phyloP scores from a whole-genome alignment of 1,140 invertebrate genomes.

The Asobara japonica region DNA sequence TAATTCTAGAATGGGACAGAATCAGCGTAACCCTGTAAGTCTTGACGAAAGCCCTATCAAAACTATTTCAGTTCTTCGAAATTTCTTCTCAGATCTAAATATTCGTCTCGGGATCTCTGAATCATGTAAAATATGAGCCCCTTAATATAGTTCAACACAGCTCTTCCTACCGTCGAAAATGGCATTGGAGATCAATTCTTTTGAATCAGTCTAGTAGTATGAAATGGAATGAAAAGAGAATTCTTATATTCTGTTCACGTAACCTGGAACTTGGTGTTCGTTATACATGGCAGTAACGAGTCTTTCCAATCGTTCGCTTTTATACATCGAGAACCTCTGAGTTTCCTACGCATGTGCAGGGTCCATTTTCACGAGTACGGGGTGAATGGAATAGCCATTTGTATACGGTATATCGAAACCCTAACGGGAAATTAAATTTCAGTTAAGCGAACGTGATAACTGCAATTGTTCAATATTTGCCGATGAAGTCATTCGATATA shows the following conservation, averaged over 20 bases:
- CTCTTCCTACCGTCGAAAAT: background rate
- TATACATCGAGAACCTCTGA: background rate
- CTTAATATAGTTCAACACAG: background rate
- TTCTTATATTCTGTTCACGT: slow-evolving; percentile 10
- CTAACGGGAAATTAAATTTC: background rate
- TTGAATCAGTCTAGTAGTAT: background rate
- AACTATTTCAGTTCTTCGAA: no score
- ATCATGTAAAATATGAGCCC: background rate
- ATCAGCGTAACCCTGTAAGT: no score
- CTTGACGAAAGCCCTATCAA: no score
- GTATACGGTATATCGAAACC: background rate
- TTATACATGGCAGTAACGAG: slow-evolving; percentile 3
- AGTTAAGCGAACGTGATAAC: background rate
- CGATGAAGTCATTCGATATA: background rate
- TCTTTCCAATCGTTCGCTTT: background rate
- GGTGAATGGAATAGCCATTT: background rate
- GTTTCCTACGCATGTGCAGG: background rate
- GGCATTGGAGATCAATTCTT: slow-evolving; percentile 1
- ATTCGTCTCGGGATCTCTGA: no score
- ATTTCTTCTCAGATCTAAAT: no score
- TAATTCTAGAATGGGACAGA: no score
- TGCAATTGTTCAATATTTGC: slow-evolving; percentile 10
- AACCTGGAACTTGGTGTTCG: background rate
- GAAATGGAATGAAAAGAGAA: background rate
- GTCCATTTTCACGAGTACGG: background rate